Conservation (phyloP, 2,888 invertebrate species). For the Apotomis capreana region DNA sequence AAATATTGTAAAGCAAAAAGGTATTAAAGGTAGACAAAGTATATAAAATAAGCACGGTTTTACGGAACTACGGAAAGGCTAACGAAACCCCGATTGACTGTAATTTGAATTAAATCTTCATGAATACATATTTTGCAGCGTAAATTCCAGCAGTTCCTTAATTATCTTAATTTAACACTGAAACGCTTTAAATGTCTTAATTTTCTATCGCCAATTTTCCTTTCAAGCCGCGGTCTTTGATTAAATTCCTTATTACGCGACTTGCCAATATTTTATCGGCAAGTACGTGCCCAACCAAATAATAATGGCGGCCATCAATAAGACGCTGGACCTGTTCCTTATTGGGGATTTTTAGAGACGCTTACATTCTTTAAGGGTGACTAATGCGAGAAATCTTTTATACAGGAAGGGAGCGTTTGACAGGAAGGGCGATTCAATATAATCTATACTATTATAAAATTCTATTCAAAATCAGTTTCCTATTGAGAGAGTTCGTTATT, state of each 20-base stretch:
- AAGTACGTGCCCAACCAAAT: slow-evolving; percentile 57
- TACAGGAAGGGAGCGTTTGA: background rate
- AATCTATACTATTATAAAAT: no score
- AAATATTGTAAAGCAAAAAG: no score
- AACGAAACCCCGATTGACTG: no score
- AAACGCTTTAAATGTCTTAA: slow-evolving; percentile 10
- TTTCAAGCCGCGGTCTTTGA: slow-evolving; percentile 46
- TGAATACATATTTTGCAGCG: no score
- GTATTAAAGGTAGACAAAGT: no score
- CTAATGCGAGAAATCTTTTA: slow-evolving; percentile 9
- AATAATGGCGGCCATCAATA: slow-evolving; percentile 62
- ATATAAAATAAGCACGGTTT: no score
- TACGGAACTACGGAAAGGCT: no score
- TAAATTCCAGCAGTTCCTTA: background rate
- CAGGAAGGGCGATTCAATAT: background rate
- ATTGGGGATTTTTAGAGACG: slow-evolving; percentile 57
- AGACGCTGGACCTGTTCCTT: slow-evolving; percentile 53
- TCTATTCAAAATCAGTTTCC: no score
- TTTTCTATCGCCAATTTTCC: slow-evolving; percentile 40
- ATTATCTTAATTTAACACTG: background rate
- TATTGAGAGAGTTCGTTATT: no score
- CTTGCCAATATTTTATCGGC: slow-evolving; percentile 52
- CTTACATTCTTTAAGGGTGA: slow-evolving; percentile 31
- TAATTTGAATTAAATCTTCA: no score
- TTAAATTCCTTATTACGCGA: slow-evolving; percentile 53